Base-by-base conservation (phyloP, 2,797 vertebrate genomes). In the Chiroxiphia lanceolata region DNA sequence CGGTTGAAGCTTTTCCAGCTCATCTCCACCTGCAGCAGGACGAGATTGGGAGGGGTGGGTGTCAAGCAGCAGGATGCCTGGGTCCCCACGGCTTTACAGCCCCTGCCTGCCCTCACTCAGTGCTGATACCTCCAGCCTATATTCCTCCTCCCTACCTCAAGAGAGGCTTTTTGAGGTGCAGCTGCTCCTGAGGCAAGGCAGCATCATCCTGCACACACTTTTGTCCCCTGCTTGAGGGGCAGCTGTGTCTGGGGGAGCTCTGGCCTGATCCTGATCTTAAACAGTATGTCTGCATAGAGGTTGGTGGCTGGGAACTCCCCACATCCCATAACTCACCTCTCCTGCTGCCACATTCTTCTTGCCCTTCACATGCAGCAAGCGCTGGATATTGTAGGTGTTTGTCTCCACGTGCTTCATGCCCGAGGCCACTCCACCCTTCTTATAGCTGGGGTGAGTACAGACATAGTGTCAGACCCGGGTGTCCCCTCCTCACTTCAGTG, bases 1-100 rank as follows among this genome's bases (percentile, higher is more conserved):
- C 31, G 94, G 93, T 99, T 99, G 97, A 99, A 99, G 94, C 98
- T 99, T 36, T 90, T 98, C 99, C 99, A 99, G 77, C 95, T 98
- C 98, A 99, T 96, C 29, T 99, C 98, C 90, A 99, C 99, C 99
- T 99, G 74, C n/a, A 61, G 53, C 4, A 18, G 65, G 38, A 86
- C 0, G 0, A 34, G 31, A 78, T 74, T 63, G 27, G 11, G 11
- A 51, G 34, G 8, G 6, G 0, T 12, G 6, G 2, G 0, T 63
- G 6, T 50, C 50, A 86, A 57, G 40, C 34, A 92, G 60, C 22
- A 57, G n/a, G 61, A 85, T 0, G 0, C 22, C 57, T 59, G 27
- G 4, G 25, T 65, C 8, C 33, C 50, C 42, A 25, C 1, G 4
- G 42, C 23, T n/a, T 27, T 15, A 3, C 63, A 75, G 74, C 4